phyloP scores from a whole-genome alignment of 1,140 invertebrate genomes.

The Bombyx mandarina region DNA sequence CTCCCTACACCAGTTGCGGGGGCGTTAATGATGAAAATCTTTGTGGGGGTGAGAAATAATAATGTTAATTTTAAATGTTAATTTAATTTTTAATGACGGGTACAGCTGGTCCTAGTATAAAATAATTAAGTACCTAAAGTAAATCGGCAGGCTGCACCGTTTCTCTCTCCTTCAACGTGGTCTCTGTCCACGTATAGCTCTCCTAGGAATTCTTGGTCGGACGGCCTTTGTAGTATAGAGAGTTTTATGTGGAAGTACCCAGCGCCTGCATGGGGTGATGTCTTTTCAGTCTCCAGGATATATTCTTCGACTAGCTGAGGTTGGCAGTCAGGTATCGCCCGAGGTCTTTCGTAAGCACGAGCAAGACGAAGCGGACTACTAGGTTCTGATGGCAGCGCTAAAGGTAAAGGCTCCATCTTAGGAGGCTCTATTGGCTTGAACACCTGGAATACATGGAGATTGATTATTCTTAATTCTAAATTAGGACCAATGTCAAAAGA shows the following conservation, averaged over 20 bases:
- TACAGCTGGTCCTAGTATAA: neutral
- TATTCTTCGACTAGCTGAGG: conserved; percentile 90
- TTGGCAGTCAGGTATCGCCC: conserved; percentile 81
- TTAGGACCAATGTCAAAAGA: neutral
- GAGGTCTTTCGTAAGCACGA: conserved; percentile 75
- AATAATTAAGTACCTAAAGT: conserved; percentile 59
- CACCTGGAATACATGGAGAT: conserved; percentile 31
- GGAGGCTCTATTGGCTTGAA: conserved; percentile 62
- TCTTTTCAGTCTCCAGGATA: conserved; percentile 85
- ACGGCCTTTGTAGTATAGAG: conserved; percentile 86
- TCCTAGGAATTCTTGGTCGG: conserved; percentile 89
- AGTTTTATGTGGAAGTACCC: conserved; percentile 88
- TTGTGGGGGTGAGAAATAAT: too few relatives aligned
- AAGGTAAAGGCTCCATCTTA: conserved; percentile 55
- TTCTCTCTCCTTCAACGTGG: conserved; percentile 83
- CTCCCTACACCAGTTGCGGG: too few relatives aligned
- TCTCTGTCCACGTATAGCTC: conserved; percentile 92
- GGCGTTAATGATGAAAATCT: too few relatives aligned
- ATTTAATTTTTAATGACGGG: too few relatives aligned
- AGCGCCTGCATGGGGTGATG: conserved; percentile 60
- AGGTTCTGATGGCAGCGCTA: conserved; percentile 46
- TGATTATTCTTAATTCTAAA: neutral
- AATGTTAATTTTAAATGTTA: too few relatives aligned
- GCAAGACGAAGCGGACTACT: conserved; percentile 47
- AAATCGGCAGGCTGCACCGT: conserved; percentile 88